Evolutionary conservation across 2,113 vertebrate genomes (phyloP), one percentile per base, ranked within the genome.

Genomic region (Tragelaphus imberbis): DNA sequence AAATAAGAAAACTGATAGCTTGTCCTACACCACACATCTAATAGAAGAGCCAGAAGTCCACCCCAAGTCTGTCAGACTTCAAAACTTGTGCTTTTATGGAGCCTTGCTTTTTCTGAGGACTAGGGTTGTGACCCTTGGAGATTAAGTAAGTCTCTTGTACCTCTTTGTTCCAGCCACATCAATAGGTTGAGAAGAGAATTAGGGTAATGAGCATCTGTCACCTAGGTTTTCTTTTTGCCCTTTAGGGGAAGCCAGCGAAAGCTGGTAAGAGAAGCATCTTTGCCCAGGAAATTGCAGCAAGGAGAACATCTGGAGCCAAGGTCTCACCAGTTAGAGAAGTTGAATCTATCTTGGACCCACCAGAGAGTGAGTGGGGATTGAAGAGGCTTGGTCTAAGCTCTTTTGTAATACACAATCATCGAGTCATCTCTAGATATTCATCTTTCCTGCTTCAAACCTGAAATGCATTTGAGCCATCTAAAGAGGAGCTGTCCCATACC

Each of bases 261-360:
- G 98, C 98, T 98, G 99, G 98, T 77, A 99, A 98, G 97, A 99
- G 98, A 98, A 99, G 99, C 93, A 99, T 99, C 97, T 99, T 99
- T 99, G 99, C 99, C 28, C 99, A 99, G 86, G 99, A 99, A 97
- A 99, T 99, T 97, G 99, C 99, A 97, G 99, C 99, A 40, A 99
- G 99, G 97, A 99, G 98, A 95, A 95, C 98, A 6, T 98, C 98
- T 91, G 99, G 99, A 95, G 98, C 88, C 84, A 88, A 40, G 1
- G 58, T 56, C 11, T 28, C 49, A 51, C 51, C 84, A 1, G 7
- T 4, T 59, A 80, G 28, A 87, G 93, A 92, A 81, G 71, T 36
- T 28, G 25, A 87, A 2, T 53, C 95, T 47, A 28, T 28, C 13
- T 47, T 51, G 53, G 87, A 88, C 61, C 80, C 84, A 47, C 55